These are phyloP conservation scores for Onychorhynchus coronatus DNA, from an alignment of 2,113 vertebrate species.

Conservation along the genomic window DNA sequence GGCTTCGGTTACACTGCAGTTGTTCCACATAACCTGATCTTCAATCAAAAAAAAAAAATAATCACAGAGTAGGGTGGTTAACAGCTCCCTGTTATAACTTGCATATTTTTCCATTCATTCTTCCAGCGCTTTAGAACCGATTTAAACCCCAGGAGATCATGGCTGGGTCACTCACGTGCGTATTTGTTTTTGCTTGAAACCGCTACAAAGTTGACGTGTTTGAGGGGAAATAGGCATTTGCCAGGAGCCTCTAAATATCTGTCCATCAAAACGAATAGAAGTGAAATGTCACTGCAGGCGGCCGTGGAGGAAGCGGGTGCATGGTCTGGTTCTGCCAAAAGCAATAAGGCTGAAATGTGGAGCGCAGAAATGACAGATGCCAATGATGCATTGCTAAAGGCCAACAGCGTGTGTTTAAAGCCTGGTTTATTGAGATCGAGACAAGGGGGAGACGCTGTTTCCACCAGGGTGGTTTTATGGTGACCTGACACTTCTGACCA, in stretches of 20 bases:
- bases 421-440: not conserved
- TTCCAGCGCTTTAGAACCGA: not conserved
- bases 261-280: not conserved
- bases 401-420: not conserved
- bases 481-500: not conserved
- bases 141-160: not conserved
- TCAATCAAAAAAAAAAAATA: not conserved
- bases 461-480: not conserved
- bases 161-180: not conserved
- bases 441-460: rapidly evolving
- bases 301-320: not conserved
- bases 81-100: conserved; percentile 1
- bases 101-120: not conserved
- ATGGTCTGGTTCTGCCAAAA: conserved; percentile 7
- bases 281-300: not conserved
- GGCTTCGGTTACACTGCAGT: conserved; percentile 45
- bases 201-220: not conserved
- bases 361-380: not conserved
- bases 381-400: not conserved
- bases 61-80: not conserved
- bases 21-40: conserved; percentile 28
- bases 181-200: not conserved
- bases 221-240: conserved; percentile 1
- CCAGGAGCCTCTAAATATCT: conserved; percentile 23
- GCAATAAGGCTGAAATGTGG: not conserved